phyloP scores from a whole-genome alignment of 2,113 vertebrate genomes.

The Epinephelus lanceolatus region DNA sequence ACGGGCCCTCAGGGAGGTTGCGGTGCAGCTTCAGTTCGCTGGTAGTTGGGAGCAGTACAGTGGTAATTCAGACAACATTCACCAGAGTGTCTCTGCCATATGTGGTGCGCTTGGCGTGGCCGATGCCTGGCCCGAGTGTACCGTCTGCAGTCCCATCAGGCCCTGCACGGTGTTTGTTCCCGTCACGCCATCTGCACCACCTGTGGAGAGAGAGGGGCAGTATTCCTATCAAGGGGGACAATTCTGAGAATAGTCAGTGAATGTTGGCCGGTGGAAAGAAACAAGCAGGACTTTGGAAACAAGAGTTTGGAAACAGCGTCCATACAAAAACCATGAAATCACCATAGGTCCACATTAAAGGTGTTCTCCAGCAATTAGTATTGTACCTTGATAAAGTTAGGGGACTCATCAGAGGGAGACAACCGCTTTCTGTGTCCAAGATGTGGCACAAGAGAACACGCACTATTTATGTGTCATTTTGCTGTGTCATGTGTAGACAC shows the following conservation, averaged over 20 bases:
- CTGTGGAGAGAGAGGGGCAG: constrained; percentile 76
- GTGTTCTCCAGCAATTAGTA: neutral
- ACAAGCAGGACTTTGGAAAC: neutral
- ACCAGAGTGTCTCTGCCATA: constrained; percentile 92
- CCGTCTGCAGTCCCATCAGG: constrained; percentile 89
- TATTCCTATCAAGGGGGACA: constrained; percentile 23
- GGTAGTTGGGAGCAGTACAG: constrained; percentile 37
- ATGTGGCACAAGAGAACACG: too few relatives aligned
- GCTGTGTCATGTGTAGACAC: too few relatives aligned
- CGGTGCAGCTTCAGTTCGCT: constrained; percentile 27
- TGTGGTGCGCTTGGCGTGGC: constrained; percentile 84
- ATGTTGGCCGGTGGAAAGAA: neutral
- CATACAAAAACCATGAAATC: neutral
- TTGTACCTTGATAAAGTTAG: too few relatives aligned
- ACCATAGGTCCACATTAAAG: neutral
- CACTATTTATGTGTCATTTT: too few relatives aligned
- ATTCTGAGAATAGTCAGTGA: neutral
- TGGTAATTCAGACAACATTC: constrained; percentile 83
- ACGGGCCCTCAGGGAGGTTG: constrained; percentile 56
- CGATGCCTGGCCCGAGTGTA: constrained; percentile 88
- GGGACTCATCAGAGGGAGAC: too few relatives aligned
- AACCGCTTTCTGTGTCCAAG: too few relatives aligned
- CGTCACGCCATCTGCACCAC: constrained; percentile 91
- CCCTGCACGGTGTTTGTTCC: constrained; percentile 91
- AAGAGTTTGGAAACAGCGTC: neutral